phyloP scores from a whole-genome alignment of 2,888 invertebrate genomes.

The Tetheella fluctuosa region DNA sequence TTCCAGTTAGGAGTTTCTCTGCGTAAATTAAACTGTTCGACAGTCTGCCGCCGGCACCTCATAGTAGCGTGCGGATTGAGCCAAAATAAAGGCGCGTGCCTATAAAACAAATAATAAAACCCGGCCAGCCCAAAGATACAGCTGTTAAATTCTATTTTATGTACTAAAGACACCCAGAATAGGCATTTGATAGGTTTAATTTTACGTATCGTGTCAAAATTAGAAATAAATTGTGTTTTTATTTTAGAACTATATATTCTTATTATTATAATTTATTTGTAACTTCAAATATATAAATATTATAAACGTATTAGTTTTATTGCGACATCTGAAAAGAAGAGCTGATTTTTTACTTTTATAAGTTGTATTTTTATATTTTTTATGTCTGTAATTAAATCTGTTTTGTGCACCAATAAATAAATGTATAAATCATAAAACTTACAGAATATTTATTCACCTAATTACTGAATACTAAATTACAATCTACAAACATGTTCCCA shows the following conservation, averaged over 20 bases:
- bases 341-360: no score
- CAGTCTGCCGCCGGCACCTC: constrained; percentile 1
- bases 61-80: constrained; percentile 21
- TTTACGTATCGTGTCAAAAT: constrained; percentile 30
- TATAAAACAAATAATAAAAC: constrained; percentile 64
- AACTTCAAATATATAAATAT: no score
- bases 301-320: no score
- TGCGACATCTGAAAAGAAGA: no score
- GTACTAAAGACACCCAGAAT: constrained; percentile 41
- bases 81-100: constrained; percentile 39
- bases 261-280: not conserved
- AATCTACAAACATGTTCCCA: no score
- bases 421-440: no score
- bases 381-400: no score
- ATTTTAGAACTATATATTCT: constrained; percentile 20
- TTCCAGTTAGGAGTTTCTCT: not conserved
- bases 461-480: no score
- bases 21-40: not conserved
- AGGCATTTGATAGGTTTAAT: constrained; percentile 46
- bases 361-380: no score
- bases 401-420: no score
- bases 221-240: constrained; percentile 12
- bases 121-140: constrained; percentile 43
- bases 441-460: no score
- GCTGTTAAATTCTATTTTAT: constrained; percentile 61